These are phyloP conservation scores for Stenoptilia bipunctidactyla DNA, from an alignment of 2,888 invertebrate species.

Conservation along the genomic window DNA sequence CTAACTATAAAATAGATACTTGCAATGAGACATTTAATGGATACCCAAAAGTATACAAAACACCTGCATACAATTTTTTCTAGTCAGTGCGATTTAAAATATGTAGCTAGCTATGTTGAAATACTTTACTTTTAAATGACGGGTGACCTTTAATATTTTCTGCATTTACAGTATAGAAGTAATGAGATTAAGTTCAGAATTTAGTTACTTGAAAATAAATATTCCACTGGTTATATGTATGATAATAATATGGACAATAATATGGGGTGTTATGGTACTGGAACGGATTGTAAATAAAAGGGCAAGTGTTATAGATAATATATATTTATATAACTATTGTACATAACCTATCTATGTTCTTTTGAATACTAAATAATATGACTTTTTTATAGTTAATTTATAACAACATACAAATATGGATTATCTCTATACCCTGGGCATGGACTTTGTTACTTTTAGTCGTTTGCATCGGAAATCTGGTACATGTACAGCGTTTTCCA, in stretches of 20 bases:
- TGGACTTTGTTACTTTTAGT: conserved; percentile 31
- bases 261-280: conserved; percentile 37
- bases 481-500: too few relatives aligned
- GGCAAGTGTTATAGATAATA: too few relatives aligned
- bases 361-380: too few relatives aligned
- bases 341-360: too few relatives aligned
- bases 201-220: conserved; percentile 26
- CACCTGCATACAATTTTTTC: conserved; percentile 55
- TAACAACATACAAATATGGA: conserved; percentile 44
- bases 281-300: conserved; percentile 35
- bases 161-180: conserved; percentile 39
- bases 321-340: too few relatives aligned
- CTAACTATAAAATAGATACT: conserved; percentile 20
- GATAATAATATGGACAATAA: conserved; percentile 28
- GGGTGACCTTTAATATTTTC: conserved; percentile 6
- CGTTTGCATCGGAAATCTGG: background rate
- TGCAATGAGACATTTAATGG: conserved; percentile 40
- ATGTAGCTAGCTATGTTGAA: conserved; percentile 11
- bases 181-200: conserved; percentile 27
- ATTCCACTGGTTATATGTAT: conserved; percentile 25
- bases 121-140: background rate
- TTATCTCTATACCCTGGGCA: conserved; percentile 35
- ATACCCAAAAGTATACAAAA: conserved; percentile 37
- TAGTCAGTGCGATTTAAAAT: too few relatives aligned
- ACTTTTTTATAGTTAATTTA: conserved; percentile 38